A percentile compares a stretch with the other conserved stretches of the same genome.
phyloP scores from a whole-genome alignment of 1,140 invertebrate species.

The Atopsyche davidsoni region DNA sequence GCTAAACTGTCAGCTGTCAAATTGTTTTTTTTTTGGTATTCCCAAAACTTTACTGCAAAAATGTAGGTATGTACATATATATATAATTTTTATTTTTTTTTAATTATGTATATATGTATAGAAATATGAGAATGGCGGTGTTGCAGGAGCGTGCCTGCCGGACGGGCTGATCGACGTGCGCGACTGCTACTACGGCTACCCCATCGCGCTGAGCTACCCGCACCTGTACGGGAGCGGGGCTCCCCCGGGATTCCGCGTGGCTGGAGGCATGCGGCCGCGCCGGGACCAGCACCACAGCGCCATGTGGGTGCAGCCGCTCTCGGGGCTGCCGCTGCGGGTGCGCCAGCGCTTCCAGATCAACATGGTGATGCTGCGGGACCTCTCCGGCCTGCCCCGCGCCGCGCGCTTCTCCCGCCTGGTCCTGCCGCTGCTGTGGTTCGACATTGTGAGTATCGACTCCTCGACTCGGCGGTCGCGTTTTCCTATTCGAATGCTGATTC shows the following conservation, averaged over 20 bases:
- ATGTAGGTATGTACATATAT: too few relatives aligned
- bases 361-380: conserved; percentile 65
- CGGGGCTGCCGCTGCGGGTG: conserved; percentile 68
- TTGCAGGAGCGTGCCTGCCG: conserved; percentile 57
- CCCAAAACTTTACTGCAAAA: too few relatives aligned
- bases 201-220: conserved; percentile 80
- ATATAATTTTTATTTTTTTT: too few relatives aligned
- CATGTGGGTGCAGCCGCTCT: conserved; percentile 51
- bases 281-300: conserved; percentile 34
- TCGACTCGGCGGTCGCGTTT: neutral
- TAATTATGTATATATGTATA: too few relatives aligned
- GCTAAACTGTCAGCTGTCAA: too few relatives aligned
- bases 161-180: conserved; percentile 69
- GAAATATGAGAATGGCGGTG: too few relatives aligned
- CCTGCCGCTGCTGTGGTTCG: conserved; percentile 73
- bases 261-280: conserved; percentile 66
- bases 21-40: too few relatives aligned
- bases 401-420: conserved; percentile 61
- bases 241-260: conserved; percentile 54
- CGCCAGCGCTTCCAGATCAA: conserved; percentile 78
- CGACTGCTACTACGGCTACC: conserved; percentile 79
- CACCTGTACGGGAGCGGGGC: conserved; percentile 80
- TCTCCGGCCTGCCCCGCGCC: conserved; percentile 54
- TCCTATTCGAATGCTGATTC: neutral
- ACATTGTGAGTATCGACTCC: conserved; percentile 63